A percentile compares a stretch with the other conserved stretches of the same genome.
Conservation (phyloP, 2,888 invertebrate species). For the Steinernema hermaphroditum region DNA sequence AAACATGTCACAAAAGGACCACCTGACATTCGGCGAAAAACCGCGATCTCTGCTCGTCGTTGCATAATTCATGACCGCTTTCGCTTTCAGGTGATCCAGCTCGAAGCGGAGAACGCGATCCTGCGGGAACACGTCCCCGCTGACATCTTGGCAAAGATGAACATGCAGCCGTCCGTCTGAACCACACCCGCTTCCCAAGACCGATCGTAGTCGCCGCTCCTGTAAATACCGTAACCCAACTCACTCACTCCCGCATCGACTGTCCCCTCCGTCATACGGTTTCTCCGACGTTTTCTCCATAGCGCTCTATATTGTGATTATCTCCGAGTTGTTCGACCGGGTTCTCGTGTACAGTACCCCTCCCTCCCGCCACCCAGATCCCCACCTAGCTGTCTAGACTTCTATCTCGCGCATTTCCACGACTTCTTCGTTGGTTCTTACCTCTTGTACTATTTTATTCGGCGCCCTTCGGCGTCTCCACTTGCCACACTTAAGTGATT, state of each 20-base stretch:
- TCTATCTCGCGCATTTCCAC: slow-evolving; percentile 23
- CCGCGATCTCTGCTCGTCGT: no score
- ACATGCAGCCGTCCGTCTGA: slow-evolving; percentile 16
- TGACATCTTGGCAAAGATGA: slow-evolving; percentile 79
- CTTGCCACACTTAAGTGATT: neutral
- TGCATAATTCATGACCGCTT: no score
- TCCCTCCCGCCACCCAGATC: neutral
- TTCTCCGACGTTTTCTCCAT: neutral
- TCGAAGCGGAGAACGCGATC: slow-evolving; percentile 86
- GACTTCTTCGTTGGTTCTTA: slow-evolving; percentile 15
- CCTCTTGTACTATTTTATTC: neutral
- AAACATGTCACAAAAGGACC: no score
- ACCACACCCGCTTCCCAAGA: neutral
- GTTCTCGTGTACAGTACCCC: neutral
- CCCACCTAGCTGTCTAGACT: slow-evolving; percentile 10
- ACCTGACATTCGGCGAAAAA: no score
- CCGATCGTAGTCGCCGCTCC: no score
- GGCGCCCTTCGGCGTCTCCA: neutral
- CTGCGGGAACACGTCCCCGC: slow-evolving; percentile 84
- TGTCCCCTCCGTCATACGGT: slow-evolving; percentile 7
- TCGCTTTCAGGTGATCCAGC: slow-evolving; percentile 70
- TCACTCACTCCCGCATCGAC: neutral
- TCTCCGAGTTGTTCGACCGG: slow-evolving; percentile 21
- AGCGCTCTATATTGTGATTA: slow-evolving; percentile 7
- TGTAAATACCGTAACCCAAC: neutral